Evolutionary conservation across 2,888 invertebrate genomes (phyloP), one percentile per base, ranked within the genome.

Genomic region (Cryptophagus acutangulus): DNA sequence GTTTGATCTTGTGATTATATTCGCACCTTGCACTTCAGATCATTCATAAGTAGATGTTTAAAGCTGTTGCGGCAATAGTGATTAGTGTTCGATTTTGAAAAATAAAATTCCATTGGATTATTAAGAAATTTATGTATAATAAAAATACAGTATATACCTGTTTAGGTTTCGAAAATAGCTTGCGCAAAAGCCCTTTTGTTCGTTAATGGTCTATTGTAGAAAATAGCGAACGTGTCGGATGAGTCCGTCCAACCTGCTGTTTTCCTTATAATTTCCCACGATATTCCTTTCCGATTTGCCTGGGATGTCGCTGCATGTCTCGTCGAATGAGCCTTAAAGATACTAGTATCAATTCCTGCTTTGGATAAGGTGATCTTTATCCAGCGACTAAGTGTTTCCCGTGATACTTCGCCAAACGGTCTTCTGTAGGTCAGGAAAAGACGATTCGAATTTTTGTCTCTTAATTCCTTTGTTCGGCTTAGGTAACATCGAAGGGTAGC

Each of bases 201-300:
- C n/a, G n/a, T n/a, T 20, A 40, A 12, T 6, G 40, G 26, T 30
- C 41, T 43, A 15, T 41, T 28, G 20, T 41, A 41, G 25, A 44
- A 25, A 5, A 9, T 44, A 3, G 48, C 51, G 17, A 52, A 54
- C 1, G 42, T 49, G n/a, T 37, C 14, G 2, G 52, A 51, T 10
- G 25, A 17, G 8, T 26, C 12, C 2, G 51, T 43, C 52, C 52
- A 52, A 8, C 51, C 52, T 12, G 48, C 50, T 13, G 45, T 46
- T 5, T 36, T 42, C n/a, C 31, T 41, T 3, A 54, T 52, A 1
- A 33, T 10, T 3, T 48, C 41, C 5, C 47, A 20, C 28, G 17
- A 41, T 1, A 52, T 25, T 17, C 47, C 54, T 13, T 17, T 42
- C 12, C 41, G 28, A 3, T 38, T 38, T 13, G 25, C 36, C 10